These are phyloP conservation scores for Caradrina kadenii DNA, from an alignment of 2,888 invertebrate genomes.

Conservation along the genomic window DNA sequence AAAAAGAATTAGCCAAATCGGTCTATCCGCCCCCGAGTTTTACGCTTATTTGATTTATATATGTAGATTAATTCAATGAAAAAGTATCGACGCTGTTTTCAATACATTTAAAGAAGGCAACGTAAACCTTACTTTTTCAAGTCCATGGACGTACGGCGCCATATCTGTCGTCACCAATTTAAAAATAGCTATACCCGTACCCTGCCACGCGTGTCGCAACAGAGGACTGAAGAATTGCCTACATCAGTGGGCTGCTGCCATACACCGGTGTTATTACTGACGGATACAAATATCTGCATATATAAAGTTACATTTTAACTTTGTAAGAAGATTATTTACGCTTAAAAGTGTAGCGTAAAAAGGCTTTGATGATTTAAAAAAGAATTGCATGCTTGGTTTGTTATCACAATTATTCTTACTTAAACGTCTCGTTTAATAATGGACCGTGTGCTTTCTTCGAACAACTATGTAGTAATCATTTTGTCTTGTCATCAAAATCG, in stretches of 20 bases:
- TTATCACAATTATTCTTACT: no score
- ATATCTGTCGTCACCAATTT: constrained; percentile 25
- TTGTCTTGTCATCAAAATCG: no score
- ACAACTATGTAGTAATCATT: no score
- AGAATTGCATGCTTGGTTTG: not conserved
- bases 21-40: no score
- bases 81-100: no score
- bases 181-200: constrained; percentile 23
- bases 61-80: no score
- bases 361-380: not conserved
- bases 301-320: constrained; percentile 3
- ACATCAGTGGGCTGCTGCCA: constrained; percentile 31
- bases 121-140: constrained; percentile 1
- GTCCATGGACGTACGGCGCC: constrained; percentile 9
- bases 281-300: constrained; percentile 10
- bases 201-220: constrained; percentile 1
- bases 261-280: constrained; percentile 27
- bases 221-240: constrained; percentile 24
- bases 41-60: no score
- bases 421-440: no score
- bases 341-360: not conserved
- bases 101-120: constrained; percentile 24
- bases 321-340: constrained; percentile 4
- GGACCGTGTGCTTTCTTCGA: no score
- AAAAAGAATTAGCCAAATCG: no score